Conservation (phyloP, 1,140 invertebrate genomes). For the Leptinotarsa lineolata region DNA sequence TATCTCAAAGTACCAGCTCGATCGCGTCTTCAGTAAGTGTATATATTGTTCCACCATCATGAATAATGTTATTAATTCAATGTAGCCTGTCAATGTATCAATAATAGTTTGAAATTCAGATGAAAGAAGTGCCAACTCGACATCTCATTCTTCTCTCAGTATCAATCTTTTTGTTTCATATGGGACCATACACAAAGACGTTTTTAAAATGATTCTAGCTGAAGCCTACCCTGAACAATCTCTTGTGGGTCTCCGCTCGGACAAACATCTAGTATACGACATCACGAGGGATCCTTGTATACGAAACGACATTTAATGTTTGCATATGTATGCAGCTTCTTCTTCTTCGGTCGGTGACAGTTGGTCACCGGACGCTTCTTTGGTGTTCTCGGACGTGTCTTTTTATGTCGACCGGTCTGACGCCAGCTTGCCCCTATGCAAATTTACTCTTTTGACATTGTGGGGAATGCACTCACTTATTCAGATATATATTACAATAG, state of each 20-base stretch:
- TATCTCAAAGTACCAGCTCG: no score
- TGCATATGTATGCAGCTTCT: conserved; percentile 49
- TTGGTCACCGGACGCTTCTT: conserved; percentile 44
- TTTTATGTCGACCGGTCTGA: conserved; percentile 47
- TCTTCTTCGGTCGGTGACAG: conserved; percentile 45
- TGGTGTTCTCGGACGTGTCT: conserved; percentile 37
- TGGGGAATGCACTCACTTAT: background rate
- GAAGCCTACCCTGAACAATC: background rate
- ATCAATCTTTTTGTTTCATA: no score
- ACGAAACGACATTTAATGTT: conserved; percentile 36
- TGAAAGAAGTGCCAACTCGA: no score
- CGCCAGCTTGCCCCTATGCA: conserved; percentile 46
- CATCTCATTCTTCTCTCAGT: no score
- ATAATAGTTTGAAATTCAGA: no score
- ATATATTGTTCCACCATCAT: no score
- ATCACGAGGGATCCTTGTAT: conserved; percentile 23
- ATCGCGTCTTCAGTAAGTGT: no score
- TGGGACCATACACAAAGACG: no score
- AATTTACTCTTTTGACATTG: conserved; percentile 33
- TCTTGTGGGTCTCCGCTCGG: background rate
- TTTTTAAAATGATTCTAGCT: background rate
- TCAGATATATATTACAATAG: no score
- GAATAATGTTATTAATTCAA: no score
- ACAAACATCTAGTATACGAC: background rate
- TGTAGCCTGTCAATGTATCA: no score